Evolutionary conservation across 2,888 invertebrate genomes (phyloP).

Genomic region (Drosophila flavopinicola): DNA sequence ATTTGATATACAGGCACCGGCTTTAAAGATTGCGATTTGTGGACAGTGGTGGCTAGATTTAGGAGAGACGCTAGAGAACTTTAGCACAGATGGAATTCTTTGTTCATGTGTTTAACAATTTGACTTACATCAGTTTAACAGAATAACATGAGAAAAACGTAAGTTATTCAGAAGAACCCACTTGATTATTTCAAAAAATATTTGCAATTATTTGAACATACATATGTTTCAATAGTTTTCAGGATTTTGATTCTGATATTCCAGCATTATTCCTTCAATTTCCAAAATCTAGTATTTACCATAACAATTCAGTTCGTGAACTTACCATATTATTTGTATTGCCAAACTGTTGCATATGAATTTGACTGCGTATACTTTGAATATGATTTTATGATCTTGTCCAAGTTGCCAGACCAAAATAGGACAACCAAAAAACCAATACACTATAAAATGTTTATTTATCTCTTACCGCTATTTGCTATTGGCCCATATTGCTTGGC

Average conservation of each 20-base stretch:
- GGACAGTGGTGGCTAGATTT: neutral
- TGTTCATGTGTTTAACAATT: neutral
- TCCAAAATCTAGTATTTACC: neutral
- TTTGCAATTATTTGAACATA: too few species aligned
- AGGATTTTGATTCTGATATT: too few species aligned
- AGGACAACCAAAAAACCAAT: slow-evolving; percentile 12
- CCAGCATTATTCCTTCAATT: too few species aligned
- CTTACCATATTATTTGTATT: slow-evolving; percentile 6
- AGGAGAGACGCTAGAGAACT: too few species aligned
- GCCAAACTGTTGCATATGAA: slow-evolving; percentile 28
- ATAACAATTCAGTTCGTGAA: neutral
- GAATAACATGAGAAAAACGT: neutral
- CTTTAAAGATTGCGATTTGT: neutral
- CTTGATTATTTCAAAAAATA: neutral
- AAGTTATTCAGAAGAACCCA: too few species aligned
- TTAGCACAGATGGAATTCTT: too few species aligned
- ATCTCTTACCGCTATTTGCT: slow-evolving; percentile 51
- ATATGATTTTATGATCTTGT: slow-evolving; percentile 20
- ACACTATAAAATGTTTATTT: slow-evolving; percentile 57
- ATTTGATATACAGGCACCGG: neutral
- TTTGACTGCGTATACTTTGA: slow-evolving; percentile 19
- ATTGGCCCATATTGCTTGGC: slow-evolving; percentile 27
- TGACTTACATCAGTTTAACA: neutral
- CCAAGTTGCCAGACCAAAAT: slow-evolving; percentile 20
- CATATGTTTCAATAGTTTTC: too few species aligned